Base-by-base conservation (phyloP, 2,113 vertebrate genomes). In the Dicerorhinus sumatrensis region DNA sequence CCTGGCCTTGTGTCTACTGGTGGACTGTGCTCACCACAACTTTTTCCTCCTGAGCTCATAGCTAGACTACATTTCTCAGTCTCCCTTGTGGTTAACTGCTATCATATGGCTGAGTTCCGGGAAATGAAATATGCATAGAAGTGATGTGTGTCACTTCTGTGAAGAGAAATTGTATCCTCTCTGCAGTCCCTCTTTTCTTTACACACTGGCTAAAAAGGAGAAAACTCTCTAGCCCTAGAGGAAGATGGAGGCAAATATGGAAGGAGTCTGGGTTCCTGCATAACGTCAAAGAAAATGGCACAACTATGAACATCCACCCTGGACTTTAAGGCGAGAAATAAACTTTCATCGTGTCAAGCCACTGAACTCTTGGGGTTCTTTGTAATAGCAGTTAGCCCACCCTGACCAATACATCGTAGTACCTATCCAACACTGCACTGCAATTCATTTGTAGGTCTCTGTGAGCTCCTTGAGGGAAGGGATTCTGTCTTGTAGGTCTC, bases 281-380 rank as follows among this genome's bases (percentile, higher is more conserved):
- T 46, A 77, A 82, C 14, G 72, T 85, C 31, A 90, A 82, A 92
- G 93, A 87, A 96, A 94, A 94, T 88, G 51, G 54, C 12, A 85
- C 42, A 69, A 70, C 65, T 42, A 63, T 33, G 39, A 95, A 69
- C 56, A 87, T 42, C 27, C 23, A 51, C 11, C 14, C 60, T 76
- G 31, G 51, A 87, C 36, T 13, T 9, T 75, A 42, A 95, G 36
- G 36, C 76, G 42, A 93, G 62, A 92, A 76, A 65, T 17, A 67
- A 79, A n/a, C 13, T 6, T 80, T 18, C 27, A 63, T 2, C 39
- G 36, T 10, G 12, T 62, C 54, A 92, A 86, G 31, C n/a, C 58
- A 86, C 25, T 81, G 65, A 80, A 54, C 31, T 75, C 51, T 36
- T 10, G 8, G 23, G 54, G 76, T n/a, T 75, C 67, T 91, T 82